These are phyloP conservation scores for Helarctos malayanus DNA, from an alignment of 2,797 vertebrate species.

Conservation along the genomic window DNA sequence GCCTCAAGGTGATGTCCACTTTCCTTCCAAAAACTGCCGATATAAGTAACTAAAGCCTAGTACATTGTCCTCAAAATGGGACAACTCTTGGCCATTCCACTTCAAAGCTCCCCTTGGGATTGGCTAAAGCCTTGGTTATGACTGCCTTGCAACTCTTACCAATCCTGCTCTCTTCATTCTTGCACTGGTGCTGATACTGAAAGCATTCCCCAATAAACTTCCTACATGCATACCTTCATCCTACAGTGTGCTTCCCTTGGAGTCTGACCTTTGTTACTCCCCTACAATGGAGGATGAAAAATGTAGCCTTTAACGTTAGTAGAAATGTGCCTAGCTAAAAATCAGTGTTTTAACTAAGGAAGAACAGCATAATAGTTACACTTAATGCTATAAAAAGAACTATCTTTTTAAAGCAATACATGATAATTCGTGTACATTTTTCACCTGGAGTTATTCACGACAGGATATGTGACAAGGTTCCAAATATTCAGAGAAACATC, in stretches of 20 bases:
- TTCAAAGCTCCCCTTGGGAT: not conserved
- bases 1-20: not conserved
- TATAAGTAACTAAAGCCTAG: not conserved
- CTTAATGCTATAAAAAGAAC: not conserved
- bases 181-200: not conserved
- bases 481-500: constrained; percentile 18
- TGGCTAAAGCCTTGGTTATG: not conserved
- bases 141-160: not conserved
- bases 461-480: not conserved
- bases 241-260: not conserved
- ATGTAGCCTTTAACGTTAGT: not conserved
- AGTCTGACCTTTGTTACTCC: not conserved
- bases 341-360: not conserved
- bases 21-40: not conserved
- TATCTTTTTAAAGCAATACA: not conserved
- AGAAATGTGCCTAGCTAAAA: not conserved
- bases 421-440: not conserved
- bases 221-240: not conserved
- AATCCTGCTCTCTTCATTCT: not conserved
- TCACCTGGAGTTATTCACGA: constrained; percentile 6
- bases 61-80: accelerated
- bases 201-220: not conserved
- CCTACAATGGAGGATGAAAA: not conserved
- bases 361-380: not conserved
- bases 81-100: not conserved